Evolutionary conservation across 2,888 invertebrate species (phyloP).

Genomic region (Mycogona germanica): DNA sequence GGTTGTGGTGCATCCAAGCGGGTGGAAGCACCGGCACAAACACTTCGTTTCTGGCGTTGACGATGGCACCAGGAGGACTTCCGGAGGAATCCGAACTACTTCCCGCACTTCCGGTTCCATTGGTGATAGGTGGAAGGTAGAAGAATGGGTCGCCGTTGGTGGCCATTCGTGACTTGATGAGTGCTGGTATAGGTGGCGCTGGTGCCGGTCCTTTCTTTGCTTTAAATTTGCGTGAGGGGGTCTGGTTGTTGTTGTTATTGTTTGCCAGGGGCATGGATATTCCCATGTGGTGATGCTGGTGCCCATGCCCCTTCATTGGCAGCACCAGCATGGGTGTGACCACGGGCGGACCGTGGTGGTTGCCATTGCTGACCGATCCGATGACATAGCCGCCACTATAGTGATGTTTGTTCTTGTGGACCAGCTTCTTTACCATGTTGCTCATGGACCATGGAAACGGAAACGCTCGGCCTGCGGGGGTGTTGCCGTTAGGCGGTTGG

Average conservation of each 20-base stretch:
- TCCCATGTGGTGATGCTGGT: not conserved
- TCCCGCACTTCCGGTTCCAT: not conserved
- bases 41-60: slow-evolving; percentile 1
- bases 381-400: not conserved
- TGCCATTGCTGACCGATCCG: not conserved
- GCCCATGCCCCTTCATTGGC: no score
- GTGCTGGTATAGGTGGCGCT: not conserved
- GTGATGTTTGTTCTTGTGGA: slow-evolving; percentile 5
- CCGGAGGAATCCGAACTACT: not conserved
- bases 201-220: slow-evolving; percentile 5
- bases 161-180: slow-evolving; percentile 1
- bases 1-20: slow-evolving; percentile 10
- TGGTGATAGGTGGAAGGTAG: slow-evolving; percentile 6
- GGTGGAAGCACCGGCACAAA: slow-evolving; percentile 5
- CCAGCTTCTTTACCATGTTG: slow-evolving; percentile 10
- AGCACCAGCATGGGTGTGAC: not conserved
- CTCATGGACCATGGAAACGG: slow-evolving; percentile 3
- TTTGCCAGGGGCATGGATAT: not conserved
- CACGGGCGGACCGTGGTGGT: not conserved
- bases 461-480: not conserved
- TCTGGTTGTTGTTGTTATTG: slow-evolving; percentile 2
- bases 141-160: slow-evolving; percentile 13
- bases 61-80: not conserved
- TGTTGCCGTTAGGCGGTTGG: not conserved
- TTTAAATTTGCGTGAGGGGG: not conserved